These are phyloP conservation scores for Antigone vipio DNA, from an alignment of 2,113 vertebrate genomes.

Conservation along the genomic window DNA sequence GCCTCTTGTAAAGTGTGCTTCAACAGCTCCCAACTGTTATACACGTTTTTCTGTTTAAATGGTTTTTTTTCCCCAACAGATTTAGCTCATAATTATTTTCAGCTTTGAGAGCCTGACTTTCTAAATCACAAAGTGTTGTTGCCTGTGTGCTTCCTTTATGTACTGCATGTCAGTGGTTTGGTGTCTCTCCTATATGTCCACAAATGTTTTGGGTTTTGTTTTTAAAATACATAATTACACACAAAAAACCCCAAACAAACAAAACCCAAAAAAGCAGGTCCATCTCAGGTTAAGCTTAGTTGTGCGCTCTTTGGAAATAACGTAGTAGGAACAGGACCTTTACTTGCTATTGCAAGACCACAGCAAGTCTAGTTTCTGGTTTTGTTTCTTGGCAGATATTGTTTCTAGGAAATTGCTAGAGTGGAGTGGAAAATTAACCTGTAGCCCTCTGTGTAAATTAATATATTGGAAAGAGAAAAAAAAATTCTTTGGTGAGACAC, in stretches of 20 bases:
- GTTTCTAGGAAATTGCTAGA: neutral
- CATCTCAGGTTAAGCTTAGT: neutral
- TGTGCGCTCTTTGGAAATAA: neutral
- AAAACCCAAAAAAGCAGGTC: neutral
- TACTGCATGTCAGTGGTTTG: neutral
- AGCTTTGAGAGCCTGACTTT: conserved; percentile 14
- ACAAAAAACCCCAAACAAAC: neutral
- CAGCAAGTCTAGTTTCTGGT: neutral
- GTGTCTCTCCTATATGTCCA: neutral
- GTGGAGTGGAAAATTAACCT: neutral
- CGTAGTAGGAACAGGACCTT: neutral
- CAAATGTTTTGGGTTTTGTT: neutral
- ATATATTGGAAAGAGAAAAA: neutral
- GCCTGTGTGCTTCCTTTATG: neutral
- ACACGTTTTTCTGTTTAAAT: neutral
- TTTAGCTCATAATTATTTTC: conserved; percentile 16
- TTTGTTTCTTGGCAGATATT: neutral
- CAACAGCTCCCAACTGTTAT: neutral
- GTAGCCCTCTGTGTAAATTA: neutral
- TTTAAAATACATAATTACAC: too few relatives aligned
- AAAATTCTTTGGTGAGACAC: neutral
- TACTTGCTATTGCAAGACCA: accelerated
- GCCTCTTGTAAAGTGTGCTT: conserved; percentile 7
- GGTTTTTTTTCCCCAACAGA: neutral
- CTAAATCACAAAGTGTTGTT: neutral